phyloP scores from a whole-genome alignment of 2,797 vertebrate species.

The Oryzias dopingdopingensis region DNA sequence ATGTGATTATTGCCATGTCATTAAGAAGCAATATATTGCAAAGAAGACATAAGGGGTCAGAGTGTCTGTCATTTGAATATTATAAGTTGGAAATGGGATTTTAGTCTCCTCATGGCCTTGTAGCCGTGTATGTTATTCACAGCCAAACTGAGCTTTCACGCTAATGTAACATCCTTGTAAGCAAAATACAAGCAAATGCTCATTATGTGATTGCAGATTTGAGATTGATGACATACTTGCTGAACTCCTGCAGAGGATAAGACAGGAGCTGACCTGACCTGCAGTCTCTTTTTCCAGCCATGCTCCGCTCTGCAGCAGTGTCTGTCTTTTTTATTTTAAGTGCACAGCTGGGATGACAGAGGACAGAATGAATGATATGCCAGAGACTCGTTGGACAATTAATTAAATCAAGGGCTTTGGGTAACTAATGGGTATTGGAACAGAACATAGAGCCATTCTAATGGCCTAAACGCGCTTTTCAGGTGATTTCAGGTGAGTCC shows the following conservation, averaged over 20 bases:
- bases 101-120: no score
- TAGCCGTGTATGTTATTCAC: no score
- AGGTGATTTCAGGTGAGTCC: background rate
- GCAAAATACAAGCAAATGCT: background rate
- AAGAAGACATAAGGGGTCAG: no score
- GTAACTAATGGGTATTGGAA: constrained; percentile 5
- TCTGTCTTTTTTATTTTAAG: constrained; percentile 1
- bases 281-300: constrained; percentile 2
- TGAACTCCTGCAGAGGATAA: background rate
- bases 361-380: constrained; percentile 5
- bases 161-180: background rate
- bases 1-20: no score
- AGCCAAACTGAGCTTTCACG: no score
- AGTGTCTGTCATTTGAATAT: no score
- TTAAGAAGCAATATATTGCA: no score
- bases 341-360: constrained; percentile 7
- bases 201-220: background rate
- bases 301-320: background rate
- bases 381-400: background rate
- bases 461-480: background rate
- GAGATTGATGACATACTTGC: background rate
- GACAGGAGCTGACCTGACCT: background rate
- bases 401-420: constrained; percentile 12
- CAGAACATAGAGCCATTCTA: background rate
- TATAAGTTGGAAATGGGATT: no score